A percentile compares a stretch with the other conserved stretches of the same genome.
phyloP scores from a whole-genome alignment of 1,140 invertebrate genomes.

The Thaumatotibia leucotreta region DNA sequence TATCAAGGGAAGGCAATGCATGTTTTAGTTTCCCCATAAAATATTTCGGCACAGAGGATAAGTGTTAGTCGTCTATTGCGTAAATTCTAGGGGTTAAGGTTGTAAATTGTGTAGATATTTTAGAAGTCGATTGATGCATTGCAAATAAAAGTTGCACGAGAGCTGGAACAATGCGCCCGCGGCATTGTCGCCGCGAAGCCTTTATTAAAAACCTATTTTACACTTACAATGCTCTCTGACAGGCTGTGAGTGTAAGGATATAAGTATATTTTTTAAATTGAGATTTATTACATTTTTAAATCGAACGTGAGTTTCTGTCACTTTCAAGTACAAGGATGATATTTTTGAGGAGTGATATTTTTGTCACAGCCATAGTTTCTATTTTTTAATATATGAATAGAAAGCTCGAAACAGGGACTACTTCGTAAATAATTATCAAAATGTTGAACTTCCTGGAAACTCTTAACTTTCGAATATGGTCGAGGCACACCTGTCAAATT shows the following conservation, averaged over 20 bases:
- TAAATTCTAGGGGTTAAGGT: neutral
- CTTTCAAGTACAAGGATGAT: too few species aligned
- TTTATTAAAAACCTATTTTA: conserved; percentile 13
- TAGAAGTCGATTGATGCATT: neutral
- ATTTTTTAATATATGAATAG: too few species aligned
- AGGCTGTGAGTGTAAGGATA: neutral
- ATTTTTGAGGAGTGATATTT: too few species aligned
- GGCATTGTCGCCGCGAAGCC: neutral
- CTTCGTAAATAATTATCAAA: too few species aligned
- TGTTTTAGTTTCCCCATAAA: neutral
- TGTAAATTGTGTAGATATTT: neutral
- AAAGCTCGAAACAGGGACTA: too few species aligned
- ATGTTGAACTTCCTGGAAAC: too few species aligned
- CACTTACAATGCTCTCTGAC: neutral
- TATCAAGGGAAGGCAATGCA: neutral
- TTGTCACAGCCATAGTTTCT: too few species aligned
- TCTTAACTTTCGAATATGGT: too few species aligned
- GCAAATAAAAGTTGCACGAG: conserved; percentile 1
- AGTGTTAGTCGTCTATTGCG: neutral
- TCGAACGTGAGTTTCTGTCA: too few species aligned
- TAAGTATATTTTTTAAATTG: neutral
- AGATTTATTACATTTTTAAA: neutral
- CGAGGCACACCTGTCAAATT: too few species aligned
- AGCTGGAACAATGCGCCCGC: conserved; percentile 1
- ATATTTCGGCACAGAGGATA: neutral